A percentile compares a stretch with the other conserved stretches of the same genome.
Conservation (phyloP, 2,113 vertebrate genomes). For the Capricornis sumatraensis region DNA sequence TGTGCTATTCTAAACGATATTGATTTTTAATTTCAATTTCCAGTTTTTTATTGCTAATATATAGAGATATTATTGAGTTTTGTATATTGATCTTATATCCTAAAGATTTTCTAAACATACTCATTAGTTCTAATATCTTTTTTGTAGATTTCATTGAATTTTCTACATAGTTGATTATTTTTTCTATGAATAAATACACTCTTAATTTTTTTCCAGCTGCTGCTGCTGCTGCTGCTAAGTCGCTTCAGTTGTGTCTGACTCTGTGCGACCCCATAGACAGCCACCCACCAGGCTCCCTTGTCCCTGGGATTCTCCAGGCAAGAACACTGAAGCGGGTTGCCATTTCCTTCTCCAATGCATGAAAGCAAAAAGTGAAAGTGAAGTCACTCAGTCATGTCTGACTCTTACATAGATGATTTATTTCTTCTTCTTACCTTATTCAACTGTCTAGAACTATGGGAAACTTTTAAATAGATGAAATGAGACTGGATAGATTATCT, state of each 20-base stretch:
- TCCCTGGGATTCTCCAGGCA: too few species aligned
- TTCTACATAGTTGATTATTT: conserved; percentile 6
- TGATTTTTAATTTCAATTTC: conserved; percentile 42
- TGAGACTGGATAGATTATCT: background rate
- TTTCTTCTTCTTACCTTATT: background rate
- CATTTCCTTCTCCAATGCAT: too few species aligned
- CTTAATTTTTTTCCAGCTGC: background rate
- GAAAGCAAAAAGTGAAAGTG: too few species aligned
- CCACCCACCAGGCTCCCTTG: too few species aligned
- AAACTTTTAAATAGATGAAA: background rate
- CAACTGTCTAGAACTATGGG: background rate
- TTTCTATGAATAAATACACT: conserved; percentile 27
- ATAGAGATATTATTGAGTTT: conserved; percentile 21
- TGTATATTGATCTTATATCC: background rate
- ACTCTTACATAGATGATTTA: background rate
- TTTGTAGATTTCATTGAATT: conserved; percentile 11
- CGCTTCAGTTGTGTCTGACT: too few species aligned
- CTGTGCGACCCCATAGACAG: too few species aligned
- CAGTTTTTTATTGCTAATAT: background rate
- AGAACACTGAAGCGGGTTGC: too few species aligned
- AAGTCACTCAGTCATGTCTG: too few species aligned
- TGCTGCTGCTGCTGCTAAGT: too few species aligned
- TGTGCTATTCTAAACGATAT: background rate
- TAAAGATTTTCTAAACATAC: background rate
- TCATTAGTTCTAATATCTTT: background rate